Conservation (phyloP, 2,113 vertebrate genomes). For the Aythya baeri region DNA sequence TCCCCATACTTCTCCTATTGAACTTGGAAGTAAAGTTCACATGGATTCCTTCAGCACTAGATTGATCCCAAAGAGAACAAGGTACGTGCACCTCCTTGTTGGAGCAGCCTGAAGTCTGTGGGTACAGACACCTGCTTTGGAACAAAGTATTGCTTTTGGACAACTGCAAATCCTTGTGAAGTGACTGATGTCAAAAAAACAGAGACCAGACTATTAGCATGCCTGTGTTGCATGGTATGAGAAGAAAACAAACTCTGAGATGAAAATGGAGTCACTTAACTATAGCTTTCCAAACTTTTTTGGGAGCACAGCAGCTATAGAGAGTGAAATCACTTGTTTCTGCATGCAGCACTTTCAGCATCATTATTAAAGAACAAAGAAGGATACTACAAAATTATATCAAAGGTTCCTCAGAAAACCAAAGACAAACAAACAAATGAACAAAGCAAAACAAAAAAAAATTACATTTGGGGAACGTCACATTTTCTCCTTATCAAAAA, state of each 20-base stretch:
- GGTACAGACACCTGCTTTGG: neutral
- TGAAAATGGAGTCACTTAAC: slow-evolving; percentile 33
- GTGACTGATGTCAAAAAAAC: neutral
- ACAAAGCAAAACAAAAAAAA: neutral
- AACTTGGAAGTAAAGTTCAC: slow-evolving; percentile 48
- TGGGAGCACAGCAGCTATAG: neutral
- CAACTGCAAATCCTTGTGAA: slow-evolving; percentile 15
- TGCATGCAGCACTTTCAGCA: slow-evolving; percentile 11
- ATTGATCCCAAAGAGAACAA: slow-evolving; percentile 50
- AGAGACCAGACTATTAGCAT: slow-evolving; percentile 29
- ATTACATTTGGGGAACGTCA: neutral
- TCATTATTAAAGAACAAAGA: neutral
- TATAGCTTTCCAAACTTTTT: neutral
- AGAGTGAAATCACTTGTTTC: neutral
- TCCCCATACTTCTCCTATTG: slow-evolving; percentile 41
- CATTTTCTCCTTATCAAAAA: neutral
- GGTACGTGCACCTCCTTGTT: neutral
- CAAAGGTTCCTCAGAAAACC: neutral
- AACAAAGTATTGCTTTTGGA: neutral
- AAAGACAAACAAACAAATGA: neutral
- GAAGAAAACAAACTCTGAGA: slow-evolving; percentile 53
- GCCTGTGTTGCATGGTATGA: slow-evolving; percentile 22
- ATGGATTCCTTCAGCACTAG: neutral
- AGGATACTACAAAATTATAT: neutral
- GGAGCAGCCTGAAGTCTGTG: neutral